Conservation (phyloP, 2,888 invertebrate genomes). For the Eulithis testata region DNA sequence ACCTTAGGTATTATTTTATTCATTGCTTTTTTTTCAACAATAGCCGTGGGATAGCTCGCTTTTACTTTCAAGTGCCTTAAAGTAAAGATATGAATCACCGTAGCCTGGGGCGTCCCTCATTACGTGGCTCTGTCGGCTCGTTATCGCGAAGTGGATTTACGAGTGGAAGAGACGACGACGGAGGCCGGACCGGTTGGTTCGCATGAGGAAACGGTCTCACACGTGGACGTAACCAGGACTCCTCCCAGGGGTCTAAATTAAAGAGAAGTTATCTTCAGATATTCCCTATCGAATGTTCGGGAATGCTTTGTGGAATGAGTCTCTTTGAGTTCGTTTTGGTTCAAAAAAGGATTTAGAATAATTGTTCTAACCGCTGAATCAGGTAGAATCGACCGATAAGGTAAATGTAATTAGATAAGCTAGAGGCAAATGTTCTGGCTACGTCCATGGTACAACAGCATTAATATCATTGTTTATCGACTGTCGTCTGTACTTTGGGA, state of each 20-base stretch:
- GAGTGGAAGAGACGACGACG: constrained; percentile 30
- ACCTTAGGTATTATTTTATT: constrained; percentile 38
- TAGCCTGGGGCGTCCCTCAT: constrained; percentile 51
- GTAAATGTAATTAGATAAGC: background rate
- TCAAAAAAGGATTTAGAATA: too few relatives aligned
- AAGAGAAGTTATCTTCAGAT: background rate
- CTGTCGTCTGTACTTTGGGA: constrained; percentile 34
- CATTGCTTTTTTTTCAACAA: constrained; percentile 34
- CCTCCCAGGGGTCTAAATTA: constrained; percentile 11
- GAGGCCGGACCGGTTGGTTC: constrained; percentile 48
- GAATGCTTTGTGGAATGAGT: too few relatives aligned
- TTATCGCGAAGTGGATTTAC: constrained; percentile 45
- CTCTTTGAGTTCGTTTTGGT: too few relatives aligned
- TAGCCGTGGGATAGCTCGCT: constrained; percentile 31
- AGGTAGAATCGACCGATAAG: background rate
- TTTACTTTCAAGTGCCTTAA: constrained; percentile 42
- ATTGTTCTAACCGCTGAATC: too few relatives aligned
- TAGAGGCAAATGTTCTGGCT: constrained; percentile 12
- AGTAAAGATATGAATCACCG: constrained; percentile 55
- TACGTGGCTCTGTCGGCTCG: constrained; percentile 43
- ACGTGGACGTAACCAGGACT: constrained; percentile 18
- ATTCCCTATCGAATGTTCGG: background rate
- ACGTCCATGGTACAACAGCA: constrained; percentile 23
- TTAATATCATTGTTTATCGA: constrained; percentile 40
- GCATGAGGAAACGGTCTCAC: constrained; percentile 50